These are phyloP conservation scores for Nestor notabilis DNA, from an alignment of 2,113 vertebrate genomes.

Conservation along the genomic window DNA sequence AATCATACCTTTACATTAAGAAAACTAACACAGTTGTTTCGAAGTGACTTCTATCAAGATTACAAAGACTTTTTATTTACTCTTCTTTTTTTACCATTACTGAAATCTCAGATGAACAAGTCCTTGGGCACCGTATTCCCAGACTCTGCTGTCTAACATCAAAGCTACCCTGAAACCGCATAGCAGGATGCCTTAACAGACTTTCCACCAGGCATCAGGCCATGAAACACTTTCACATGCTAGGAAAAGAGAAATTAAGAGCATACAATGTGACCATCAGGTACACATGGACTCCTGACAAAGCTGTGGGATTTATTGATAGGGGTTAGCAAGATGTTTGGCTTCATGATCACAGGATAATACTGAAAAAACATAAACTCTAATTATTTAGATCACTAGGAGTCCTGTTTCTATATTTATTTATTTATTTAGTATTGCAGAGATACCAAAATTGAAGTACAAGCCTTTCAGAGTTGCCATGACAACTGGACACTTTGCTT, in stretches of 20 bases:
- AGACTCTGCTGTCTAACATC: background rate
- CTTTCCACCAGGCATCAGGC: background rate
- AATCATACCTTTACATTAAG: background rate
- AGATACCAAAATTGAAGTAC: background rate
- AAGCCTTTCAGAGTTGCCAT: constrained; percentile 27
- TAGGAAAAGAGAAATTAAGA: background rate
- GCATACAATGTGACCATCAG: background rate
- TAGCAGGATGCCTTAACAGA: background rate
- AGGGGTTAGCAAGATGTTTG: background rate
- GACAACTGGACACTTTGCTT: constrained; percentile 37
- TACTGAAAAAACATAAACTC: background rate
- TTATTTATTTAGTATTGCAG: background rate
- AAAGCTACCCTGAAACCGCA: background rate
- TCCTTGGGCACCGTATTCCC: background rate
- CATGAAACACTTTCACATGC: background rate
- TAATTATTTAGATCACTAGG: background rate
- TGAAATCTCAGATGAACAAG: background rate
- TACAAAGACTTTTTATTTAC: background rate
- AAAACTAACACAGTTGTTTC: background rate
- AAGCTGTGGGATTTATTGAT: background rate
- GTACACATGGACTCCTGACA: background rate
- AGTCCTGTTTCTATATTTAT: background rate
- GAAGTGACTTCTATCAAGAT: background rate
- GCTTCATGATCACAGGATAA: background rate
- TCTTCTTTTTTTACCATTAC: background rate